Evolutionary conservation across 1,140 invertebrate genomes (phyloP), one percentile per base, ranked within the genome.

Genomic region (Oppia nitens): DNA sequence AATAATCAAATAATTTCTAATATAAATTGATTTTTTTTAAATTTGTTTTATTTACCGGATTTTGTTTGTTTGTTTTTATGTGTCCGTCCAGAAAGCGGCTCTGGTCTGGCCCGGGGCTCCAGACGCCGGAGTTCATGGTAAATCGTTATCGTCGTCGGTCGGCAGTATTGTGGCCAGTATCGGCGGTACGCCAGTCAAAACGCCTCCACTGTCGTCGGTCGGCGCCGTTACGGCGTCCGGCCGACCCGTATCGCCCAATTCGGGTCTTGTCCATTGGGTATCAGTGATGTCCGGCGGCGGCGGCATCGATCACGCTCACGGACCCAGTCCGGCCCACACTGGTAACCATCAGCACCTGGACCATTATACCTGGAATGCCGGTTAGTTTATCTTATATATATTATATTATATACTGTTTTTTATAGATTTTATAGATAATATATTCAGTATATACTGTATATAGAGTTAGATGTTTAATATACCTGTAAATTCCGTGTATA

Each of bases 211-310:
- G 17, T 53, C 63, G 25, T n/a, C n/a, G n/a, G n/a, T n/a, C n/a
- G 32, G 32, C 17, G 32, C 32, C 17, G n/a, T n/a, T n/a, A 45
- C 57, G 6, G 57, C 62, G 24, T 47, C 64, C 29, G 63, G 62
- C 17, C 53, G 60, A 47, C 49, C 60, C 32, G 60, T 55, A 53
- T 63, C 69, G 61, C 65, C 81, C 78, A 57, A 64, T 51, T 63
- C 67, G 60, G 67, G 67, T 52, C 74, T 84, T 62, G 82, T 83
- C 59, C 83, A 85, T 72, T 85, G 83, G 83, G 84, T 85, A 82
- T 83, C 82, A 65, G 81, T 85, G 60, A 84, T 85, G 82, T 81
- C 83, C 26, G n/a, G n/a, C n/a, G n/a, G n/a, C n/a, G n/a, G n/a
- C n/a, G n/a, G n/a, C n/a, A n/a, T n/a, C n/a, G 83, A 85, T 68